Base-by-base conservation (phyloP, 64 coral and sea anemone species). In the Montipora foliosa region DNA sequence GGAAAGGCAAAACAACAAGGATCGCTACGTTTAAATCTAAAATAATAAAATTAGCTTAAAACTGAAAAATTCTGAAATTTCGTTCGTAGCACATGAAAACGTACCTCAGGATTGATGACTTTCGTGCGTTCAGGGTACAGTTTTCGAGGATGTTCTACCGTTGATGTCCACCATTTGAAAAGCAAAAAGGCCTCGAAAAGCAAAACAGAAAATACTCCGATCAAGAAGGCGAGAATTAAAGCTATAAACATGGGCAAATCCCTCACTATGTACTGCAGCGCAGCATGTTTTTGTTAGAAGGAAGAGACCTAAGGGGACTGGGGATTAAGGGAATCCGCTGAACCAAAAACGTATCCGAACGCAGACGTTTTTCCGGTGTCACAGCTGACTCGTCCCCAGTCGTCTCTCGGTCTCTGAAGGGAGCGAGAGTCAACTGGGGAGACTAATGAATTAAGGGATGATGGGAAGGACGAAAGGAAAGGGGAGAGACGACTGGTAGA, bases 141-240 rank as follows among this genome's bases (percentile, higher is more conserved):
- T 89, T 89, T 92, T 47, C 78, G 96, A 46, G 57, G 62, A 60
- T 98, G 93, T 21, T 17, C 88, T 66, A 77, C 89, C 61, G 87
- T 91, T 19, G 93, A 92, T 73, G 83, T 92, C 96, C 96, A 98
- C 96, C 96, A 98, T 98, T 98, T 98, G 96, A 95, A 98, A 22
- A 98, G 67, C 5, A 92, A 74, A 94, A 98, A 92, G 10, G 93
- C 93, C 67, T 98, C 84, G 24, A 95, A 85, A 74, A 98, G 90
- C 10, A 98, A 85, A 71, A 98, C 96, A 46, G 96, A 95, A 92
- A 98, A 95, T 8, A 89, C 96, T 81, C 96, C 93, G 67, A 93
- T 95, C 52, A 95, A 85, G 57, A 95, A 98, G 14, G 96, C 93
- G 66, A 98, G 88, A 89, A 92, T 95, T 50, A 95, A 95, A 74